Base-by-base conservation (phyloP, 2,888 invertebrate genomes). In the Heliconius ismenius region DNA sequence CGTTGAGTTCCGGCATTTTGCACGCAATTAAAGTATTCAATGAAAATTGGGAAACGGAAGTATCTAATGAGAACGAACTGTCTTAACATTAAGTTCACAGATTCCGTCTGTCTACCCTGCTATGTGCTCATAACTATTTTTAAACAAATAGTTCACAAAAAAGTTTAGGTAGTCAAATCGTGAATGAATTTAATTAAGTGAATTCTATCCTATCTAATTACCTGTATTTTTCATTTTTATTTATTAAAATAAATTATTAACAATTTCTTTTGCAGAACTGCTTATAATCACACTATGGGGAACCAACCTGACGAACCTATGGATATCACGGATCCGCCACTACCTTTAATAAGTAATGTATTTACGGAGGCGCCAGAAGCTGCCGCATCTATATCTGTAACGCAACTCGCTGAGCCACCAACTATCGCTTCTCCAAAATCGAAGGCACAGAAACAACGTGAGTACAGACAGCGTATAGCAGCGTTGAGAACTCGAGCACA, bases 381-480 rank as follows among this genome's bases (percentile, higher is more conserved):
- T 15, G 28, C 26, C 7, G 6, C 63, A 18, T 63, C 28, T 11
- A 63, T 21, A 28, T 63, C 63, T 28, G 63, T 15, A 28, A 28
- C 24, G 2, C 63, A 28, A 24, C 15, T 32, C 63, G 63, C 15
- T 63, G 18, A 24, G 24, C 28, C 63, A 28, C 28, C 13, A 24
- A 63, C 63, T 11, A 28, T 24, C 28, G 4, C 3, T 63, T 15
- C 18, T 28, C 13, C 63, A 24, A 63, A 28, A 63, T 24, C 63
- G 7, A 63, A 63, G 15, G 63, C 63, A 24, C 28, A 63, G 63
- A 24, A 24, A 63, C 63, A 63, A 9, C 63, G 63, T 63, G 63
- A 63, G 63, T 63, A 63, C 63, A 63, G 63, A 63, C 28, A 24
- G 24, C 63, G 63, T 18, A 24, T 24, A 28, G 63, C 63, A 28